Evolutionary conservation across 2,888 invertebrate genomes (phyloP).

Genomic region (Leptopilina myrica): DNA sequence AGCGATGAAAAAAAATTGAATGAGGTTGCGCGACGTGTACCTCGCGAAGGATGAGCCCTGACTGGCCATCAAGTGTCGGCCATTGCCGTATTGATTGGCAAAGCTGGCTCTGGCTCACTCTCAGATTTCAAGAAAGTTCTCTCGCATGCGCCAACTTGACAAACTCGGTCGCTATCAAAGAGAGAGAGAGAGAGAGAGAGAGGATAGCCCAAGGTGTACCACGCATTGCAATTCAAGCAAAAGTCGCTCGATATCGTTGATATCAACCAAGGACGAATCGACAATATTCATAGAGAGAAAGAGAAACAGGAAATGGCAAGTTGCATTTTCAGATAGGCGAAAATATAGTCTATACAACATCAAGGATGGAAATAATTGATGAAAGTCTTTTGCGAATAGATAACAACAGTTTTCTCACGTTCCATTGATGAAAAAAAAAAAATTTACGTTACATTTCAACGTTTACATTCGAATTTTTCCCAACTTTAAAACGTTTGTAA

Average conservation of each 20-base stretch:
- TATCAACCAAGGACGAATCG: conserved; percentile 30
- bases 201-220: conserved; percentile 20
- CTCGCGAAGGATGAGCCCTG: conserved; percentile 70
- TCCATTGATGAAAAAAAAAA: too few relatives aligned
- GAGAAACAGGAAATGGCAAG: conserved; percentile 22
- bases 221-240: conserved; percentile 14
- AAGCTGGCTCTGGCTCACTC: conserved; percentile 45
- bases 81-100: conserved; percentile 74
- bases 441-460: too few relatives aligned
- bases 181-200: conserved; percentile 23
- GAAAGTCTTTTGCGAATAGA: too few relatives aligned
- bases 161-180: conserved; percentile 32
- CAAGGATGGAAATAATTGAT: neutral
- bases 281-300: neutral
- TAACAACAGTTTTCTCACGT: too few relatives aligned
- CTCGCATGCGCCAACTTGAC: conserved; percentile 33
- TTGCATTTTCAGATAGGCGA: neutral
- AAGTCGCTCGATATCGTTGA: conserved; percentile 35
- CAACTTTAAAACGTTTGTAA: too few relatives aligned
- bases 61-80: conserved; percentile 72
- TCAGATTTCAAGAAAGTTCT: conserved; percentile 28
- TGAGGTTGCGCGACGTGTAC: conserved; percentile 58
- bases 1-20: too few relatives aligned
- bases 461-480: too few relatives aligned
- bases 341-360: neutral